A percentile compares a stretch with the other conserved stretches of the same genome.
Conservation (phyloP, 2,888 invertebrate genomes). For the Calliscelio sp. region DNA sequence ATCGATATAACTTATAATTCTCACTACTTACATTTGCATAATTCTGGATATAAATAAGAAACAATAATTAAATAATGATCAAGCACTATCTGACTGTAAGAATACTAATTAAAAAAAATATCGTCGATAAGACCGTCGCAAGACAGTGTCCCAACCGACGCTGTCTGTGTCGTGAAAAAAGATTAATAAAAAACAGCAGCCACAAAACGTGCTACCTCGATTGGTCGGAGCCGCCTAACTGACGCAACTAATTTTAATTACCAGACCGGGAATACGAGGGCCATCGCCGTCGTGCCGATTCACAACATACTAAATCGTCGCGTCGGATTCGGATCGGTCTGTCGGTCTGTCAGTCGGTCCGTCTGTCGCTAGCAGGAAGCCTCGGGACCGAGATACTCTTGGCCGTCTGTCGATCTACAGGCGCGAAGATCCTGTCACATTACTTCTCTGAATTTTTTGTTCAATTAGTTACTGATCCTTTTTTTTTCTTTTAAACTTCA, state of each 20-base stretch:
- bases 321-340: slow-evolving; percentile 83
- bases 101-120: no score
- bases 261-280: slow-evolving; percentile 92
- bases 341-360: slow-evolving; percentile 80
- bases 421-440: slow-evolving; percentile 84
- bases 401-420: slow-evolving; percentile 82
- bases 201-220: slow-evolving; percentile 75
- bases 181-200: slow-evolving; percentile 35
- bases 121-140: no score
- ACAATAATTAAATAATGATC: no score
- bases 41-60: no score
- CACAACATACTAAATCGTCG: slow-evolving; percentile 91
- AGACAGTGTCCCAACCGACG: no score
- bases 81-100: no score
- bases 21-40: no score
- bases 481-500: no score
- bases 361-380: slow-evolving; percentile 85
- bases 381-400: slow-evolving; percentile 84
- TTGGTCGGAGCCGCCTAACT: slow-evolving; percentile 76
- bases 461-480: no score
- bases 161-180: no score
- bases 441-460: no score
- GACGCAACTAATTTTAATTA: slow-evolving; percentile 83
- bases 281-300: slow-evolving; percentile 94
- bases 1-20: no score